A percentile compares a stretch with the other conserved stretches of the same genome.
phyloP scores from a whole-genome alignment of 2,797 vertebrate genomes.

The Salarias fasciatus region DNA sequence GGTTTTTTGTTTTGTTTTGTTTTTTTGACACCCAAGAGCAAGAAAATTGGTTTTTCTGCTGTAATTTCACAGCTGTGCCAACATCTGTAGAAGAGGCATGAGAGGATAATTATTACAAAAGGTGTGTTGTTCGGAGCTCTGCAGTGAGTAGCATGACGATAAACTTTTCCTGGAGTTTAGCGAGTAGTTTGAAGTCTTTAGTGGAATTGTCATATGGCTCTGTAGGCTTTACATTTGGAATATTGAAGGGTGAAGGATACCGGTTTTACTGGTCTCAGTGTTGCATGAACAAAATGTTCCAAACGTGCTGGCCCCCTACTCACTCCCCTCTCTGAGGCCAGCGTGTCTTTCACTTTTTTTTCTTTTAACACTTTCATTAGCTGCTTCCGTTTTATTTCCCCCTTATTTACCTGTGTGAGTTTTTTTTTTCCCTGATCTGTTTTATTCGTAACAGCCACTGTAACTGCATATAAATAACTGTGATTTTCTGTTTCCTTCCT shows the following conservation, averaged over 20 bases:
- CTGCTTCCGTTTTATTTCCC: neutral
- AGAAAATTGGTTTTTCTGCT: neutral
- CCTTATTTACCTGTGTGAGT: neutral
- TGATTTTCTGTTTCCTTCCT: conserved; percentile 26
- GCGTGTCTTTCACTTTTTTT: conserved; percentile 9
- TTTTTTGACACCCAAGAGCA: conserved; percentile 17
- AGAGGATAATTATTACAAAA: no score
- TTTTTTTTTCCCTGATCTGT: no score
- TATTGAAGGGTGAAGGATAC: neutral
- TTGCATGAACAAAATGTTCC: conserved; percentile 68
- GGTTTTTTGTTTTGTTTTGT: no score
- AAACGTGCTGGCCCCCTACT: conserved; percentile 14
- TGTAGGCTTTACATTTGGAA: no score
- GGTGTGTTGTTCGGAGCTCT: no score
- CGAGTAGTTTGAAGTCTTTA: no score
- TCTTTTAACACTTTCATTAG: neutral
- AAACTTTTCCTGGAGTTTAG: no score
- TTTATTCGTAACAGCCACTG: no score
- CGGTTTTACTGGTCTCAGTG: conserved; percentile 10
- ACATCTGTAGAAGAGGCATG: no score
- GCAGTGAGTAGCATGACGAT: no score
- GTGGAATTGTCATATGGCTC: no score
- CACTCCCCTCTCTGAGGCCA: conserved; percentile 36
- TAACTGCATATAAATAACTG: neutral
- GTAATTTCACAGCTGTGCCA: no score